Percentiles rank a stretch among this genome's conserved stretches.
Conservation (phyloP, 2,888 invertebrate genomes). For the Scaptomyza tumidula region DNA sequence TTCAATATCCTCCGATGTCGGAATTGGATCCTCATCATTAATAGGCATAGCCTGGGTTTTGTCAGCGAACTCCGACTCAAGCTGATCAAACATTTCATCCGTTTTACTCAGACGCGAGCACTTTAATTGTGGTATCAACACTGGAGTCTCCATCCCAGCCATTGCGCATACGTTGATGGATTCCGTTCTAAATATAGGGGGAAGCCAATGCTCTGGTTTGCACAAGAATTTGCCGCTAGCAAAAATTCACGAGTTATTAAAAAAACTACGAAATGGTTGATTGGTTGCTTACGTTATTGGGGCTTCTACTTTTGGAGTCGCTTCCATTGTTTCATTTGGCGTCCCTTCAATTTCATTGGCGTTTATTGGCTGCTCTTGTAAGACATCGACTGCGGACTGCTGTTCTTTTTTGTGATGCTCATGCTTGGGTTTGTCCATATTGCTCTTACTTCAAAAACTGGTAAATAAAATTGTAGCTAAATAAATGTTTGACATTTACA, state of each 20-base stretch:
- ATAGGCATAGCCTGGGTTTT: neutral
- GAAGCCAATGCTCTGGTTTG: constrained; percentile 2
- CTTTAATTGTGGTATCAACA: constrained; percentile 1
- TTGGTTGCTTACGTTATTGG: neutral
- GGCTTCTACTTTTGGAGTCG: neutral
- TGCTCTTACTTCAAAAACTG: neutral
- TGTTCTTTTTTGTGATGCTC: neutral
- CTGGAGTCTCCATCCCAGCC: neutral
- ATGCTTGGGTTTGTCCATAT: neutral
- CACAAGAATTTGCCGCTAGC: neutral
- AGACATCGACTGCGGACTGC: too few relatives aligned
- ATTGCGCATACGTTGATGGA: neutral
- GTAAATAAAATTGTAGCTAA: neutral
- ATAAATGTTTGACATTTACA: neutral
- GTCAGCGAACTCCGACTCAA: neutral
- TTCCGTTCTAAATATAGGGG: neutral
- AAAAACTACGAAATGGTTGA: neutral
- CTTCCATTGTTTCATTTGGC: neutral
- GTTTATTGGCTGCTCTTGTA: too few relatives aligned
- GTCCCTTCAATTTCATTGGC: neutral
- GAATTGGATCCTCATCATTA: neutral
- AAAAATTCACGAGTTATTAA: neutral
- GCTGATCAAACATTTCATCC: neutral
- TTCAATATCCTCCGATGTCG: neutral
- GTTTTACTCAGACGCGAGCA: neutral